Percentiles rank a stretch among this genome's conserved stretches.
Conservation (phyloP, 2,888 invertebrate species). For the Prosapia bicincta region DNA sequence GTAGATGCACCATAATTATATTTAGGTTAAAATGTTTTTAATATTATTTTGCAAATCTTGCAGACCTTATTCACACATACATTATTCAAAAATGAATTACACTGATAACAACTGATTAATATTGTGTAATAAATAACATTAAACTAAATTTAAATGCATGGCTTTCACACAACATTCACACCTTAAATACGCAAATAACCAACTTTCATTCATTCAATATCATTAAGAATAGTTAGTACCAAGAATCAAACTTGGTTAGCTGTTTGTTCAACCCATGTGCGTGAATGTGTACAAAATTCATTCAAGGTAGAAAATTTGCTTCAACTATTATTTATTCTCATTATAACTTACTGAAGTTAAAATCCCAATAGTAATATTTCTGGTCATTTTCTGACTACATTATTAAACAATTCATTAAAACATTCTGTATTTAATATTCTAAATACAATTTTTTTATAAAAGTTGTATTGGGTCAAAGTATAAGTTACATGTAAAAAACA, state of each 20-base stretch:
- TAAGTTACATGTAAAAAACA: too few relatives aligned
- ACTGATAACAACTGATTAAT: constrained; percentile 2
- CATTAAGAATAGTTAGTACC: constrained; percentile 4
- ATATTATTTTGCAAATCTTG: too few relatives aligned
- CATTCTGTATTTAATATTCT: too few relatives aligned
- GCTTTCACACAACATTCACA: neutral
- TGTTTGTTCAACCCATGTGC: constrained; percentile 27
- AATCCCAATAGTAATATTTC: too few relatives aligned
- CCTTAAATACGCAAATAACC: neutral
- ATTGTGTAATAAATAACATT: constrained; percentile 11
- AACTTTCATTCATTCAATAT: neutral
- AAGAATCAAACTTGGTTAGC: constrained; percentile 1
- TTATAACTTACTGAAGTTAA: too few relatives aligned
- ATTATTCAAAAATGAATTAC: constrained; percentile 2
- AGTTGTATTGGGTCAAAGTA: too few relatives aligned
- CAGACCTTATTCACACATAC: neutral
- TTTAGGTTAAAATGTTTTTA: neutral
- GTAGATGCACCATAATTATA: neutral
- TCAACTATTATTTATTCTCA: too few relatives aligned
- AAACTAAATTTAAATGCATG: neutral
- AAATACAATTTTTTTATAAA: too few relatives aligned
- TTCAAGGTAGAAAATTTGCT: too few relatives aligned
- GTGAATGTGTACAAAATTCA: constrained; percentile 28
- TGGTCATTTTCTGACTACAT: too few relatives aligned
- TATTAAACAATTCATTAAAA: too few relatives aligned